Evolutionary conservation across 2,797 vertebrate species (phyloP), one percentile per base, ranked within the genome.

Genomic region (Rousettus madagascariensis): DNA sequence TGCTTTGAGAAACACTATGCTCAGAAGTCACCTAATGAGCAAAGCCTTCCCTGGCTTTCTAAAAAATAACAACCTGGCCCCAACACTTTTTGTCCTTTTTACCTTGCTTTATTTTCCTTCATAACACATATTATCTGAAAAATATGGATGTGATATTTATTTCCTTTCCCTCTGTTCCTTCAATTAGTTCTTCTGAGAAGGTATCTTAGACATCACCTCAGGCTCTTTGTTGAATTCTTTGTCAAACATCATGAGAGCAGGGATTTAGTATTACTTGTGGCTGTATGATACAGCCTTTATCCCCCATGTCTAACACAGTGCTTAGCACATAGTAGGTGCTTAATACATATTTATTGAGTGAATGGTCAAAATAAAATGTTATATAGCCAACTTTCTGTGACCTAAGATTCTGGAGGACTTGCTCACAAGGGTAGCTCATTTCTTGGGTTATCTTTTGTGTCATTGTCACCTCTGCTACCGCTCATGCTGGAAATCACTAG

Each of bases 301-400:
- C 36, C 20, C 19, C 28, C 49, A 30, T 36, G 71, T 59, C 28
- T 86, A 65, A 19, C n/a, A 51, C 51, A 61, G 26, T 74, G 22
- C 59, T 36, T 94, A 61, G 16, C 36, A 83, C 26, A 84, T 28
- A 53, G 5, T 86, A 86, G 41, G 55, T n/a, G 28, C n/a, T 86
- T 82, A 80, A 65, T 46, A 85, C 78, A 95, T 89, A 68, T 69
- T 85, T 46, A 43, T 89, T 79, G 57, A 74, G 59, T 85, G 8
- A 49, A 53, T 88, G 9, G 6, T 78, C 69, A 91, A 79, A 87
- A 77, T 72, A 89, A 85, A 96, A 86, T 87, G 41, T 55, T 89
- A 15, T 13, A 86, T 10, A 79, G 20, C 17, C n/a, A 94, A 43
- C 20, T 49, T 85, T 88, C 38, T 89, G 68, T 85, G 59, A 91